Evolutionary conservation across 2,888 invertebrate species (phyloP).

Genomic region (Linnaemya vulpina): DNA sequence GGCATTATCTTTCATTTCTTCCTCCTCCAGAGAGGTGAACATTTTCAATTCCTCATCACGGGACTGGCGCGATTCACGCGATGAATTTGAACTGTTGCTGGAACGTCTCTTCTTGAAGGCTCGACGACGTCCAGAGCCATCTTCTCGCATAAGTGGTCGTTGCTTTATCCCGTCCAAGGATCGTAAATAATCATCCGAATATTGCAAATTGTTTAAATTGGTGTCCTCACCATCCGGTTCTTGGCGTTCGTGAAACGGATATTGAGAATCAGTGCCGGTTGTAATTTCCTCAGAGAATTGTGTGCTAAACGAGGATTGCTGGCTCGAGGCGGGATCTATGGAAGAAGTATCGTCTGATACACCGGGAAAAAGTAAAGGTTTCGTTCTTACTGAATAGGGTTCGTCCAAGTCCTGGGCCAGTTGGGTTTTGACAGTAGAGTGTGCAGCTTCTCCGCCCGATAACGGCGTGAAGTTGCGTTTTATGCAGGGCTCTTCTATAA

Average conservation of each 20-base stretch:
- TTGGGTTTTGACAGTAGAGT: constrained; percentile 80
- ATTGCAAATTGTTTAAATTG: constrained; percentile 76
- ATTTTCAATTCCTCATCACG: constrained; percentile 87
- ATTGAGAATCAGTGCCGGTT: constrained; percentile 68
- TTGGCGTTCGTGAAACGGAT: constrained; percentile 84
- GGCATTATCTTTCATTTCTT: constrained; percentile 83
- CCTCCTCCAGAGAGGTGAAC: constrained; percentile 87
- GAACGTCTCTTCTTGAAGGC: constrained; percentile 86
- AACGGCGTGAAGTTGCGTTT: constrained; percentile 75
- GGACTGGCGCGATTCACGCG: constrained; percentile 85
- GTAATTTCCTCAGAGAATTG: constrained; percentile 78
- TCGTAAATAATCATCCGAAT: constrained; percentile 83
- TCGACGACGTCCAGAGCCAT: constrained; percentile 86
- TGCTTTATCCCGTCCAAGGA: constrained; percentile 87
- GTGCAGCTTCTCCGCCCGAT: constrained; percentile 72
- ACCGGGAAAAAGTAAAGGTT: constrained; percentile 78
- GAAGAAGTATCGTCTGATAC: constrained; percentile 81
- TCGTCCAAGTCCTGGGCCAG: constrained; percentile 78
- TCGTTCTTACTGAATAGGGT: constrained; percentile 75
- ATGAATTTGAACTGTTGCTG: constrained; percentile 84
- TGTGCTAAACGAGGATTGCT: constrained; percentile 79
- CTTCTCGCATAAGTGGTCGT: constrained; percentile 85
- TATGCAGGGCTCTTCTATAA: constrained; percentile 76
- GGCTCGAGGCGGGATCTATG: constrained; percentile 78
- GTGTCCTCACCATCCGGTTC: constrained; percentile 82